A percentile compares a stretch with the other conserved stretches of the same genome.
phyloP scores from a whole-genome alignment of 2,797 vertebrate species.

The Miichthys miiuy region DNA sequence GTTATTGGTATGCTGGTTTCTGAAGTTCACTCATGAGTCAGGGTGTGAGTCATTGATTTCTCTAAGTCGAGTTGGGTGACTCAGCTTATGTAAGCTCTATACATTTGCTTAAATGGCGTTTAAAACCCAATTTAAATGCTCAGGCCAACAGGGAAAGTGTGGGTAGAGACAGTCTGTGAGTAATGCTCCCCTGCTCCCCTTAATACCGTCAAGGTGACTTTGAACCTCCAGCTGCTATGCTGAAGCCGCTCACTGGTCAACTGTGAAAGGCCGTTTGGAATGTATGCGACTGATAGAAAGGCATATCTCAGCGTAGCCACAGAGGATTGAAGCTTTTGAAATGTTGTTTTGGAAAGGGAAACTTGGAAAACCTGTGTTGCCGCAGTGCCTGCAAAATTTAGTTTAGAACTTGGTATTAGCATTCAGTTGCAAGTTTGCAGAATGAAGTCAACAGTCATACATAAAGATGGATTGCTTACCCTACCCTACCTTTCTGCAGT shows the following conservation, averaged over 20 bases:
- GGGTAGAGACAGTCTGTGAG: constrained; percentile 46
- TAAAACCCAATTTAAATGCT: constrained; percentile 54
- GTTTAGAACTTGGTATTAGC: constrained; percentile 10
- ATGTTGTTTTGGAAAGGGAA: constrained; percentile 10
- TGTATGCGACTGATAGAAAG: constrained; percentile 31
- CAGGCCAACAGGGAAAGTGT: constrained; percentile 28
- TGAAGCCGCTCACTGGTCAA: constrained; percentile 36
- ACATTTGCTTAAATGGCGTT: constrained; percentile 51
- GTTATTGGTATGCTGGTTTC: neutral
- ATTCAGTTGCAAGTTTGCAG: constrained; percentile 15
- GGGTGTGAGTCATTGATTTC: constrained; percentile 45
- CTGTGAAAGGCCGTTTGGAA: constrained; percentile 21
- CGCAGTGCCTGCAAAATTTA: neutral
- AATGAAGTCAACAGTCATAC: constrained; percentile 4
- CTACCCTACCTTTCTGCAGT: neutral
- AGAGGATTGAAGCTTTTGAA: constrained; percentile 36
- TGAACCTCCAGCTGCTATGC: constrained; percentile 38
- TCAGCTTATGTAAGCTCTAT: constrained; percentile 46
- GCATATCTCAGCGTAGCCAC: constrained; percentile 5
- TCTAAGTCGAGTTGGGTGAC: constrained; percentile 24
- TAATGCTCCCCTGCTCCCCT: constrained; percentile 45
- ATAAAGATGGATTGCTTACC: constrained; percentile 23
- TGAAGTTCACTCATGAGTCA: constrained; percentile 33
- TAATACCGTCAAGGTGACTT: constrained; percentile 67
- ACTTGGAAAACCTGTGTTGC: neutral